phyloP scores from a whole-genome alignment of 1,140 invertebrate genomes.

The Pteromalus puparum region DNA sequence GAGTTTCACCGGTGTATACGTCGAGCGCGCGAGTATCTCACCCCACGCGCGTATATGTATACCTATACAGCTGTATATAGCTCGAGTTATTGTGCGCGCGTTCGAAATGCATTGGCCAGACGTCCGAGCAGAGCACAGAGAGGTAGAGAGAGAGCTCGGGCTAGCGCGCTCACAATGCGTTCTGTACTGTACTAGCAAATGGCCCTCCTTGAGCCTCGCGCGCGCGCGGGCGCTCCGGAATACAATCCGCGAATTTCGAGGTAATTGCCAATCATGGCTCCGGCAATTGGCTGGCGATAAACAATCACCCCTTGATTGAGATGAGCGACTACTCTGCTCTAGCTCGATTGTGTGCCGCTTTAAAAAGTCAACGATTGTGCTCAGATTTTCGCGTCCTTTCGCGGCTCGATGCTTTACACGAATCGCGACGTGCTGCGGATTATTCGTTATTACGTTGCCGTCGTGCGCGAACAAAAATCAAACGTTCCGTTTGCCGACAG shows the following conservation, averaged over 20 bases:
- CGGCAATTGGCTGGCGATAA: slow-evolving; percentile 59
- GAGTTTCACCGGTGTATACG: not conserved
- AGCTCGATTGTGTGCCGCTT: not conserved
- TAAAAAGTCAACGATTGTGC: too few species aligned
- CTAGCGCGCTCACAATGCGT: not conserved
- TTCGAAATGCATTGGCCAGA: slow-evolving; percentile 24
- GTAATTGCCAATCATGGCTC: slow-evolving; percentile 62
- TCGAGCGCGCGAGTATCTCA: slow-evolving; percentile 8
- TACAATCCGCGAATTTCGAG: slow-evolving; percentile 60
- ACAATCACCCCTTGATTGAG: slow-evolving; percentile 64
- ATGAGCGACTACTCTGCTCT: not conserved
- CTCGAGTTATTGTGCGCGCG: slow-evolving; percentile 35
- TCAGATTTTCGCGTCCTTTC: not conserved
- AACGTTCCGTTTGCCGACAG: not conserved
- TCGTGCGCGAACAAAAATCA: not conserved
- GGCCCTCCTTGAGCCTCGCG: slow-evolving; percentile 41
- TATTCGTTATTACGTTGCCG: too few species aligned
- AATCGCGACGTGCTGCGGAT: too few species aligned
- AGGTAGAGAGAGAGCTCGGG: not conserved
- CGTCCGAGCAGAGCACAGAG: not conserved
- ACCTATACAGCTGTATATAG: not conserved
- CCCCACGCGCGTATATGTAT: not conserved
- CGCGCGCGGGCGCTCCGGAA: slow-evolving; percentile 29
- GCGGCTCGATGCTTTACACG: too few species aligned
- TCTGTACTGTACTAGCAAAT: slow-evolving; percentile 18